These are phyloP conservation scores for Leptinotarsa undecemlineata DNA, from an alignment of 1,140 invertebrate species.

Conservation along the genomic window DNA sequence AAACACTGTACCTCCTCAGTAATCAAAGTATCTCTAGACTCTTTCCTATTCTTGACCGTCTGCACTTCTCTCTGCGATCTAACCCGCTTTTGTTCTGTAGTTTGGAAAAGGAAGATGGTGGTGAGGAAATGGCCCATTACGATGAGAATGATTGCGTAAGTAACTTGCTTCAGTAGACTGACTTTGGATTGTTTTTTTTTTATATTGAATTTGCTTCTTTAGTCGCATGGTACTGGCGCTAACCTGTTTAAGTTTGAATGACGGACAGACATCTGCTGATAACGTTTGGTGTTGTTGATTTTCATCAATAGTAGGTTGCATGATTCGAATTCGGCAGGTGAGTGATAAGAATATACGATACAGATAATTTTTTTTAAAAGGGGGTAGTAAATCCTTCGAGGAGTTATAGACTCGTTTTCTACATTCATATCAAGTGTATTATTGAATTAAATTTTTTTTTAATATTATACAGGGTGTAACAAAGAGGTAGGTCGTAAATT, in stretches of 20 bases:
- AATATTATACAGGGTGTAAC: too few relatives aligned
- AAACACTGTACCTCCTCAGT: too few relatives aligned
- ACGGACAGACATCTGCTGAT: neutral
- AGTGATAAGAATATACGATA: neutral
- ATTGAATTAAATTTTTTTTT: too few relatives aligned
- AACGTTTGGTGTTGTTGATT: neutral
- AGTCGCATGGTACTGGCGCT: conserved; percentile 26
- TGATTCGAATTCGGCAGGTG: neutral
- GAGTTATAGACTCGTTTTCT: too few relatives aligned
- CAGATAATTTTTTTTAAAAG: too few relatives aligned
- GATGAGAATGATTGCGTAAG: conserved; percentile 54
- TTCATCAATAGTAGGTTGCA: neutral
- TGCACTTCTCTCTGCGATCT: conserved; percentile 14
- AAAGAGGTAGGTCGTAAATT: too few relatives aligned
- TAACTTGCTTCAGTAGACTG: conserved; percentile 25
- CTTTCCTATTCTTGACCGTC: too few relatives aligned
- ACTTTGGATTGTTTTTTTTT: neutral
- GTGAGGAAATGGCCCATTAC: conserved; percentile 54
- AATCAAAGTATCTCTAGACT: too few relatives aligned
- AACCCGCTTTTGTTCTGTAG: conserved; percentile 37
- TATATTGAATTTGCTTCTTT: conserved; percentile 14
- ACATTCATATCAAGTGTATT: too few relatives aligned
- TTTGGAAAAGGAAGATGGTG: conserved; percentile 54
- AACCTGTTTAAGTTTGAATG: neutral
- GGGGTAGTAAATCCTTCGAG: too few relatives aligned